Conservation (phyloP, 2,888 invertebrate genomes). For the Stictocephala bisonia region DNA sequence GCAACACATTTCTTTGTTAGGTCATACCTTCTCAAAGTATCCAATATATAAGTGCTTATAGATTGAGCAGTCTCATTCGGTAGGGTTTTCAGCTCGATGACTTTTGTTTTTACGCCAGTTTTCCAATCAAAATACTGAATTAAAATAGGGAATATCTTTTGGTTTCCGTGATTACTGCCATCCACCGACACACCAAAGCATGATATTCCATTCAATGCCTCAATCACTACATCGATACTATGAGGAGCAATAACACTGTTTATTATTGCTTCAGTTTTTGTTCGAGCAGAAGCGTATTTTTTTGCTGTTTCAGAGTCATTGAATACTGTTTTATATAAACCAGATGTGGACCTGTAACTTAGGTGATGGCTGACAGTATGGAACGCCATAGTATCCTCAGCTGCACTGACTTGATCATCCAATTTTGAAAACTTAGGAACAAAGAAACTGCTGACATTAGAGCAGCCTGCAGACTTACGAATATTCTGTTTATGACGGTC, state of each 20-base stretch:
- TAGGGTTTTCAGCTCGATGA: slow-evolving; percentile 40
- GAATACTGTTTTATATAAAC: slow-evolving; percentile 30
- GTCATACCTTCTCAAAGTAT: slow-evolving; percentile 29
- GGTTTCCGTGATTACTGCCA: slow-evolving; percentile 49
- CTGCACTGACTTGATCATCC: slow-evolving; percentile 19
- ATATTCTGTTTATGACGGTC: slow-evolving; percentile 12
- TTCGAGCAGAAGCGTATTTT: slow-evolving; percentile 17
- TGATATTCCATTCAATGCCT: slow-evolving; percentile 40
- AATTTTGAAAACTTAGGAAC: slow-evolving; percentile 14
- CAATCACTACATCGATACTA: slow-evolving; percentile 36
- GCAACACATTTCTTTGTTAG: slow-evolving; percentile 36
- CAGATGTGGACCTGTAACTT: slow-evolving; percentile 26
- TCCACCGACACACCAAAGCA: slow-evolving; percentile 49
- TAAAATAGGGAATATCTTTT: slow-evolving; percentile 52
- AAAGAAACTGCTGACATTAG: slow-evolving; percentile 6
- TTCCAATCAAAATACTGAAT: slow-evolving; percentile 45
- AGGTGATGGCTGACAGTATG: slow-evolving; percentile 35
- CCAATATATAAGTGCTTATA: slow-evolving; percentile 17
- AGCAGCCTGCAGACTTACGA: slow-evolving; percentile 16
- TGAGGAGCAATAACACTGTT: slow-evolving; percentile 50
- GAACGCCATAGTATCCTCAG: slow-evolving; percentile 34
- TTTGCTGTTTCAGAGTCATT: slow-evolving; percentile 35
- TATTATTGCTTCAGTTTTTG: slow-evolving; percentile 49
- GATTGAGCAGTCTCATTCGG: slow-evolving; percentile 43
- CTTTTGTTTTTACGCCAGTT: slow-evolving; percentile 43